Conservation (phyloP, 2,113 vertebrate species). For the Nanger granti region DNA sequence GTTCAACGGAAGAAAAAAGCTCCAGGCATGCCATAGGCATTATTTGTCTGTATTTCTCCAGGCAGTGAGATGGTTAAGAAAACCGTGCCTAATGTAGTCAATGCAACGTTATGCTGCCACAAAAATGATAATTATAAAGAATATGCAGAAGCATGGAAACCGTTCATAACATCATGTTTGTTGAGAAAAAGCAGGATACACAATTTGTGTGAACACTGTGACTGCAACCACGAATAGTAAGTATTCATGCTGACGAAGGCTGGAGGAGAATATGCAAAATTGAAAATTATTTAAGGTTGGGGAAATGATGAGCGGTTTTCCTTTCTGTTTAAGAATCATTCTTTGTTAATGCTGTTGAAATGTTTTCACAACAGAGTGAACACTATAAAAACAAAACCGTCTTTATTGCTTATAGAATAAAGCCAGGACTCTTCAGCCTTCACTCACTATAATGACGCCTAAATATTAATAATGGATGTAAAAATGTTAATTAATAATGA, state of each 20-base stretch:
- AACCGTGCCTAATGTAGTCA: neutral
- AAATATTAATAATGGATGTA: neutral
- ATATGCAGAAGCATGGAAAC: neutral
- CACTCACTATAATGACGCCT: neutral
- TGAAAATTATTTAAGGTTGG: neutral
- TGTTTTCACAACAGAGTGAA: neutral
- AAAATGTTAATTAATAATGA: neutral
- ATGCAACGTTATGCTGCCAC: neutral
- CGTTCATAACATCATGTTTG: neutral
- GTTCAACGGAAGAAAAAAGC: neutral
- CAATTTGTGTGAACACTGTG: neutral
- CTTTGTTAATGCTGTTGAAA: neutral
- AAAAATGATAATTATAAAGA: neutral
- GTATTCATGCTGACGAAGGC: neutral
- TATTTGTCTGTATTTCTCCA: neutral
- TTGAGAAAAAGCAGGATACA: constrained; percentile 10
- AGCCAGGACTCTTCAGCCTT: neutral
- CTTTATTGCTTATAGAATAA: neutral
- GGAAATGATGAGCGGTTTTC: neutral
- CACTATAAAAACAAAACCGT: neutral
- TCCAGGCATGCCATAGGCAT: too few species aligned
- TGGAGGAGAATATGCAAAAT: neutral
- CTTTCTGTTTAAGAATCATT: neutral
- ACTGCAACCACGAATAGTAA: neutral
- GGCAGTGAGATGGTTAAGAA: constrained; percentile 26